Percentiles rank a stretch among this genome's conserved stretches.
phyloP scores from a whole-genome alignment of 2,797 vertebrate species.

The Intellagama lesueurii region DNA sequence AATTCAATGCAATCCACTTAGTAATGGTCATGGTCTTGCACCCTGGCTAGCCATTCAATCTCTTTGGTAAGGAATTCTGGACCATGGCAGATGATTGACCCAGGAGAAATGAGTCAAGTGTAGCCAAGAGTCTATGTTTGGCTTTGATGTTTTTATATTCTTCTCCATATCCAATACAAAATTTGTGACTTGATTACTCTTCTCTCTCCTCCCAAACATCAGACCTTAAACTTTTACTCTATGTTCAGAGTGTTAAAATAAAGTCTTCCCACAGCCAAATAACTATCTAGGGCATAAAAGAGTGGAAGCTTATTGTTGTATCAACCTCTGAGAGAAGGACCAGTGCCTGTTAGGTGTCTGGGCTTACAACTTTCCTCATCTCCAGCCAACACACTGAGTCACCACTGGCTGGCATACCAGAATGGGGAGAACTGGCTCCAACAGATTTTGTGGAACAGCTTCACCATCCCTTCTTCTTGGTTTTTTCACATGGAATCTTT shows the following conservation, averaged over 20 bases:
- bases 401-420: not conserved
- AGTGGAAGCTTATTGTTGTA: not conserved
- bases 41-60: not conserved
- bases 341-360: not conserved
- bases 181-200: not conserved
- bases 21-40: not conserved
- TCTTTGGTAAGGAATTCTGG: not conserved
- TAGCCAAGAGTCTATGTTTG: not conserved
- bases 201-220: not conserved
- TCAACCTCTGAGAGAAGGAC: not conserved
- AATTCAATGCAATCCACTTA: not conserved
- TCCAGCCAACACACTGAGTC: not conserved
- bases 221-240: not conserved
- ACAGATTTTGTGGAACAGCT: too few relatives aligned
- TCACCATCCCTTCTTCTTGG: too few relatives aligned
- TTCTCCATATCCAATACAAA: not conserved
- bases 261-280: not conserved
- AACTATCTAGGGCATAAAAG: not conserved
- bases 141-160: not conserved
- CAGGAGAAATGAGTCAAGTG: not conserved
- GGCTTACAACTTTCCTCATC: not conserved
- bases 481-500: not conserved
- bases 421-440: not conserved
- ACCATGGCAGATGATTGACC: not conserved
- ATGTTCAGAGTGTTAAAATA: not conserved